These are phyloP conservation scores for Ceratina japonica DNA, from an alignment of 1,140 invertebrate genomes.

Conservation along the genomic window DNA sequence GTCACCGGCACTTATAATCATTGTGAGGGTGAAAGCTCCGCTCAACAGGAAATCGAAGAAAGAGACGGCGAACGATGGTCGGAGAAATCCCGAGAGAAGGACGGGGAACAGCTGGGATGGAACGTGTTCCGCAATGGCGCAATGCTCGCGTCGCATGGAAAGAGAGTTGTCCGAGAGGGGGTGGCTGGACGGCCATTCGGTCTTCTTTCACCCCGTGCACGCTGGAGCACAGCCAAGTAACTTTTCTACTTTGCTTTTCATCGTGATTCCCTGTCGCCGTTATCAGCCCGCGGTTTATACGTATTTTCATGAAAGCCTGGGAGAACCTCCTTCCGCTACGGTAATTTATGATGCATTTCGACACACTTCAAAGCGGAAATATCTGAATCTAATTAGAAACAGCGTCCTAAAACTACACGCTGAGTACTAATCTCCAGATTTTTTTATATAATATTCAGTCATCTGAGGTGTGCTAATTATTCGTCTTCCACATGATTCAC, in stretches of 20 bases:
- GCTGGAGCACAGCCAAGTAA: slow-evolving; percentile 22
- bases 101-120: neutral
- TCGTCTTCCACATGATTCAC: too few relatives aligned
- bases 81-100: neutral
- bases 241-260: slow-evolving; percentile 35
- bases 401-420: too few relatives aligned
- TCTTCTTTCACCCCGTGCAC: neutral
- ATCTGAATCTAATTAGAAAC: too few relatives aligned
- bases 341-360: neutral
- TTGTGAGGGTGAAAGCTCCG: neutral
- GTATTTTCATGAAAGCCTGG: neutral
- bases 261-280: slow-evolving; percentile 17
- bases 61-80: neutral
- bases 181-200: too few relatives aligned
- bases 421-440: too few relatives aligned
- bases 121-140: slow-evolving; percentile 53
- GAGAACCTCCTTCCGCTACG: neutral
- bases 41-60: neutral
- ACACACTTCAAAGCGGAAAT: neutral
- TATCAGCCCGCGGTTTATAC: slow-evolving; percentile 15
- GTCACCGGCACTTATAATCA: too few relatives aligned
- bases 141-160: slow-evolving; percentile 28
- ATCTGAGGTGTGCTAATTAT: too few relatives aligned
- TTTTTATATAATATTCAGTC: too few relatives aligned
- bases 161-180: neutral